Evolutionary conservation across 2,797 vertebrate genomes (phyloP), one percentile per base, ranked within the genome.

Genomic region (Bovichtus variegatus): DNA sequence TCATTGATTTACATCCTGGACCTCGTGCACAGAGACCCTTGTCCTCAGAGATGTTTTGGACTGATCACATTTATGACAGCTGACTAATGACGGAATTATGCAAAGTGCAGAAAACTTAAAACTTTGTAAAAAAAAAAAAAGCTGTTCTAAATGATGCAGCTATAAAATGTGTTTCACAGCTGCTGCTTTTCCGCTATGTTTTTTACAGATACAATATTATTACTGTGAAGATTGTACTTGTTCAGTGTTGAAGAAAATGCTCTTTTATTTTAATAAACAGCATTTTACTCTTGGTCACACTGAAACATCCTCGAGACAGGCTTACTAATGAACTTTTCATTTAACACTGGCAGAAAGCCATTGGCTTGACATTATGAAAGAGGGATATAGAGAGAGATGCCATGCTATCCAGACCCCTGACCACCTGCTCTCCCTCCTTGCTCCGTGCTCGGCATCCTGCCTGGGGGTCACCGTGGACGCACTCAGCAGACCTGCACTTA

Each of bases 371-470:
- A 85, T 86, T 87, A 81, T 85, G 70, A 66, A 64, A 77, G 34
- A 62, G n/a, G 40, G 64, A 46, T 31, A 47, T 11, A 25, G 58
- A 69, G 78, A 78, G 58, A 25, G 60, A n/a, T 64, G 27, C 11
- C 21, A 59, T 58, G 59, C 69, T 67, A 40, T 76, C 55, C 63
- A 76, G 69, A 78, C 74, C 71, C 57, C 69, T 62, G 71, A 87
- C 91, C 94, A 93, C 90, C 93, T 94, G 93, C 90, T 93, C 76
- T 68, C 43, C 53, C 59, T 79, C 79, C 65, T 47, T 60, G 49
- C 76, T 78, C 78, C 65, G 47, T 60, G 49, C 78, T 74, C 34
- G 21, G 80, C 85, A 71, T 81, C 71, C 62, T 90, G 76, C 74
- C 83, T 21, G 21, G 57, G 90, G 87, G 84, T 87, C 91, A 90